These are phyloP conservation scores for Macquaria ambigua DNA, from an alignment of 2,113 vertebrate species.

Conservation along the genomic window DNA sequence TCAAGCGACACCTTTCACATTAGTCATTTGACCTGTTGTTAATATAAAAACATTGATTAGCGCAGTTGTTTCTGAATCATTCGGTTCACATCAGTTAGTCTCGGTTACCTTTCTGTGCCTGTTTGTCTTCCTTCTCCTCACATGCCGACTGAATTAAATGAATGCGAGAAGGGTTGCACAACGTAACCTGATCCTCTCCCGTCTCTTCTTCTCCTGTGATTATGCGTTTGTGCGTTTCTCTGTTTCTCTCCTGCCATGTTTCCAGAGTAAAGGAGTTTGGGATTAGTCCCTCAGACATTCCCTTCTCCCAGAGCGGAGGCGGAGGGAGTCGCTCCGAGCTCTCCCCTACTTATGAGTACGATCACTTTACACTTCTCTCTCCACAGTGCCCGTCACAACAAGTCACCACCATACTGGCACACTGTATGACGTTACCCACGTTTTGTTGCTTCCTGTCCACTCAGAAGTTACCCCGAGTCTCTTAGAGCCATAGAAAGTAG, in stretches of 20 bases:
- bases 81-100: neutral
- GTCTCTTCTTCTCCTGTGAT: slow-evolving; percentile 69
- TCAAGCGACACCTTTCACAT: too few relatives aligned
- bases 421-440: neutral
- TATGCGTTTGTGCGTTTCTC: slow-evolving; percentile 80
- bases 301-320: slow-evolving; percentile 94
- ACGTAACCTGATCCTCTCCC: neutral
- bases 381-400: neutral
- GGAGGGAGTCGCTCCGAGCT: slow-evolving; percentile 94
- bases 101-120: neutral
- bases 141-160: neutral
- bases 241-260: slow-evolving; percentile 82
- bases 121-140: neutral
- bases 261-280: slow-evolving; percentile 99
- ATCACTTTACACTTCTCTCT: slow-evolving; percentile 88
- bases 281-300: slow-evolving; percentile 99
- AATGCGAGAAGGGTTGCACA: neutral
- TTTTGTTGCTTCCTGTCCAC: slow-evolving; percentile 44
- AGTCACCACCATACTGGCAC: slow-evolving; percentile 34
- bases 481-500: neutral
- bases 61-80: too few relatives aligned
- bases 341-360: slow-evolving; percentile 96
- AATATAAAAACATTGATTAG: too few relatives aligned
- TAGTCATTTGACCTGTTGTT: too few relatives aligned
- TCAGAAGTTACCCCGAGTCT: slow-evolving; percentile 35